Conservation (phyloP, 2,797 vertebrate species). For the Eurystomus glaucurus region DNA sequence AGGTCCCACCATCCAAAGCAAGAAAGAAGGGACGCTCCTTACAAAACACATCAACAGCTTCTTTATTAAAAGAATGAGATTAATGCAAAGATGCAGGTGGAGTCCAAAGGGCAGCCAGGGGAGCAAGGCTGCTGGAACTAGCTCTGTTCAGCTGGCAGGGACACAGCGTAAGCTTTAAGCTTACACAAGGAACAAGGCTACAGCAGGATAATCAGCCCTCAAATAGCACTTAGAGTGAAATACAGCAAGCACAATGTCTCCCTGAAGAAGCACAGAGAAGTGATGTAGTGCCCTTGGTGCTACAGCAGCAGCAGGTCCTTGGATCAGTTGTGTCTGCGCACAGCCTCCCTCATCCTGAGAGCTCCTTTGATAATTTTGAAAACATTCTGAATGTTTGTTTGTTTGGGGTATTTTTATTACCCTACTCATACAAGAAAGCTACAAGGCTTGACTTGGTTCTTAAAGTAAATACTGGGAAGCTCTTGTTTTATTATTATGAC, state of each 20-base stretch:
- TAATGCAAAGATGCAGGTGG: background rate
- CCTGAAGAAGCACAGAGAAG: background rate
- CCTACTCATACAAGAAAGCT: background rate
- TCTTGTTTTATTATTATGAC: background rate
- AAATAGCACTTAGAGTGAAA: background rate
- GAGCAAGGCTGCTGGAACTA: background rate
- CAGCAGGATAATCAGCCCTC: background rate
- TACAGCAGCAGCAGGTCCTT: background rate
- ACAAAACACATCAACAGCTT: background rate
- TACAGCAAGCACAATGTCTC: background rate
- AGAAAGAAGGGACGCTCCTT: background rate
- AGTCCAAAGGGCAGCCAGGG: background rate
- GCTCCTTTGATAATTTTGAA: background rate
- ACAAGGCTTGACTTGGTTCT: background rate
- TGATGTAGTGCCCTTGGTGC: background rate
- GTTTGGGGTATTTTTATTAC: background rate
- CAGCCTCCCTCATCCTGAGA: background rate
- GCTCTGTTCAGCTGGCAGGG: background rate
- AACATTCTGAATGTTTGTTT: background rate
- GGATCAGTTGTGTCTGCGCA: background rate
- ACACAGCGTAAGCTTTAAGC: background rate
- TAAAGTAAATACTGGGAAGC: background rate
- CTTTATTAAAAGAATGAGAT: background rate
- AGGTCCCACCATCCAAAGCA: background rate
- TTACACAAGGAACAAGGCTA: background rate